Percentiles rank a stretch among this genome's conserved stretches.
phyloP scores from a whole-genome alignment of 2,888 invertebrate species.

The Folsomia candida region DNA sequence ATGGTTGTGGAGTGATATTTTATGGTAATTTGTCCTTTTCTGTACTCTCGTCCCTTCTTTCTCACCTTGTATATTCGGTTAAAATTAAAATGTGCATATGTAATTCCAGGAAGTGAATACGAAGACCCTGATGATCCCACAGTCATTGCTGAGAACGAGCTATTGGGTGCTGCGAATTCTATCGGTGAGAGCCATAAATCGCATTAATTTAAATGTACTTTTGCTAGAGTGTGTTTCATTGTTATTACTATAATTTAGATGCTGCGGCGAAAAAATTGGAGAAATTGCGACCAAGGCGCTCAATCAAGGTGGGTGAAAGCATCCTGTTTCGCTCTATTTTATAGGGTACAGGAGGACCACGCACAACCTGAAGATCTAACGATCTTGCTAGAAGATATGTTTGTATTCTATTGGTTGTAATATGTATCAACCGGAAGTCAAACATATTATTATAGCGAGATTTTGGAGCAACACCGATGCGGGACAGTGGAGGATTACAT shows the following conservation, averaged over 20 bases:
- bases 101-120: slow-evolving; percentile 66
- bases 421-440: slow-evolving; percentile 93
- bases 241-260: too few species aligned
- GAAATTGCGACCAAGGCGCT: slow-evolving; percentile 79
- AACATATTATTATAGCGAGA: slow-evolving; percentile 94
- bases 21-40: too few species aligned
- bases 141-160: slow-evolving; percentile 94
- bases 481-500: too few species aligned
- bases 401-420: slow-evolving; percentile 99
- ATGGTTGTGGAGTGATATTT: too few species aligned
- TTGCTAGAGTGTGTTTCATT: too few species aligned
- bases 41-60: too few species aligned
- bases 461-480: slow-evolving; percentile 27
- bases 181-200: too few species aligned
- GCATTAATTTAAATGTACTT: too few species aligned
- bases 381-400: slow-evolving; percentile 87
- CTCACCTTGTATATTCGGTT: neutral
- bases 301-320: slow-evolving; percentile 74
- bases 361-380: neutral
- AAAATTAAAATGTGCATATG: neutral
- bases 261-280: slow-evolving; percentile 95
- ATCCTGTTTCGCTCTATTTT: too few species aligned
- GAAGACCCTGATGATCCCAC: slow-evolving; percentile 96
- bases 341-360: neutral
- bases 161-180: slow-evolving; percentile 90